A percentile compares a stretch with the other conserved stretches of the same genome.
These are phyloP conservation scores for Chelon auratus DNA, from an alignment of 2,797 vertebrate genomes.

Conservation along the genomic window DNA sequence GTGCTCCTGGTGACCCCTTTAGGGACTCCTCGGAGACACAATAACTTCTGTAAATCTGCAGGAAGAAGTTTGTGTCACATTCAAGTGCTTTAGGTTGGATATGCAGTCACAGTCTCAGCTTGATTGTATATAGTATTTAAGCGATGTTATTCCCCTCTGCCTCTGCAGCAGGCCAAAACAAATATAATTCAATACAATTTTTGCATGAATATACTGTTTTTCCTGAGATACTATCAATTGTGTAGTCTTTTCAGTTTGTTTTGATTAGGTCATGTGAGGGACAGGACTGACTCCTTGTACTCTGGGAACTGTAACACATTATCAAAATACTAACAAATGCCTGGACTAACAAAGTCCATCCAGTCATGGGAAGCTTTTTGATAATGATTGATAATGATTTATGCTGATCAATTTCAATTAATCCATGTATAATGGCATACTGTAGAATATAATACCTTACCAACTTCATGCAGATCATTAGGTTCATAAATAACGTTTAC, in stretches of 20 bases:
- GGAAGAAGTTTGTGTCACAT: not conserved
- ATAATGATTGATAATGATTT: too few relatives aligned
- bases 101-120: not conserved
- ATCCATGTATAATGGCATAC: not conserved
- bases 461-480: not conserved
- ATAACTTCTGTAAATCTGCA: not conserved
- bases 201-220: not conserved
- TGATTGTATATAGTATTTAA: not conserved
- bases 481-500: too few relatives aligned
- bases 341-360: not conserved
- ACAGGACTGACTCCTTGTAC: not conserved
- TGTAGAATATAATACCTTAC: not conserved
- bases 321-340: not conserved
- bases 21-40: constrained; percentile 2
- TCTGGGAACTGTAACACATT: not conserved
- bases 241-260: not conserved
- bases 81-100: not conserved
- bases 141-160: not conserved
- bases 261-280: not conserved
- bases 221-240: not conserved
- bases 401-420: too few relatives aligned
- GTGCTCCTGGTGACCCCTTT: constrained; percentile 27
- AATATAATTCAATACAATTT: too few relatives aligned
- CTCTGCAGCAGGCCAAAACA: not conserved
- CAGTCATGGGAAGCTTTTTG: not conserved